phyloP scores from a whole-genome alignment of 92 coral and sea anemone genomes.

The Montipora capitata region DNA sequence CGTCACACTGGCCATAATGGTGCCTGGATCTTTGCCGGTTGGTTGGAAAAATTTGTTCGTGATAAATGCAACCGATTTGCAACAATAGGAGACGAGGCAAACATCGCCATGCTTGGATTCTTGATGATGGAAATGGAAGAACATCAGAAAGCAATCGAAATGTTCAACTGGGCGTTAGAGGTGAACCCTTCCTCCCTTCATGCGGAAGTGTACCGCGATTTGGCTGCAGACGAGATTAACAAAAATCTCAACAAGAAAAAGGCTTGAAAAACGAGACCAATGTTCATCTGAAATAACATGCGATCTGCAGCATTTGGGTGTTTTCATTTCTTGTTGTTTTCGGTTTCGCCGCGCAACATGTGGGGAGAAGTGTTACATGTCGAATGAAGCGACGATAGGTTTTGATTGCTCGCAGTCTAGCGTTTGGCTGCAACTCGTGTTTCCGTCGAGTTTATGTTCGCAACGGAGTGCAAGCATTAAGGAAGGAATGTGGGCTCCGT shows the following conservation, averaged over 20 bases:
- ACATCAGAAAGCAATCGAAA: conserved; percentile 37
- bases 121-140: conserved; percentile 48
- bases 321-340: no score
- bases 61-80: conserved; percentile 42
- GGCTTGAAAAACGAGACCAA: conserved; percentile 12
- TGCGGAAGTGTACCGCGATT: conserved; percentile 48
- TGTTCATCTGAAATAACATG: conserved; percentile 16
- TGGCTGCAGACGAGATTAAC: conserved; percentile 38
- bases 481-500: no score
- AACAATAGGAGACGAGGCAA: conserved; percentile 38
- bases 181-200: conserved; percentile 29
- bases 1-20: conserved; percentile 54
- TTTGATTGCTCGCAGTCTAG: no score
- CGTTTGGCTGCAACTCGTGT: no score
- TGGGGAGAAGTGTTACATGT: no score
- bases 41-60: conserved; percentile 41
- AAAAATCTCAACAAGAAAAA: conserved; percentile 28
- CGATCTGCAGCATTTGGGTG: conserved; percentile 6
- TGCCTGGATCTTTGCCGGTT: conserved; percentile 32
- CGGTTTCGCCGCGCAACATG: no score
- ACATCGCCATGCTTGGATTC: conserved; percentile 36
- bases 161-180: conserved; percentile 39
- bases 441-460: no score
- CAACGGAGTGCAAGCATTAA: no score
- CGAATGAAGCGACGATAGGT: no score